These are phyloP conservation scores for Dioctria rufipes DNA, from an alignment of 2,888 invertebrate genomes.

Conservation along the genomic window DNA sequence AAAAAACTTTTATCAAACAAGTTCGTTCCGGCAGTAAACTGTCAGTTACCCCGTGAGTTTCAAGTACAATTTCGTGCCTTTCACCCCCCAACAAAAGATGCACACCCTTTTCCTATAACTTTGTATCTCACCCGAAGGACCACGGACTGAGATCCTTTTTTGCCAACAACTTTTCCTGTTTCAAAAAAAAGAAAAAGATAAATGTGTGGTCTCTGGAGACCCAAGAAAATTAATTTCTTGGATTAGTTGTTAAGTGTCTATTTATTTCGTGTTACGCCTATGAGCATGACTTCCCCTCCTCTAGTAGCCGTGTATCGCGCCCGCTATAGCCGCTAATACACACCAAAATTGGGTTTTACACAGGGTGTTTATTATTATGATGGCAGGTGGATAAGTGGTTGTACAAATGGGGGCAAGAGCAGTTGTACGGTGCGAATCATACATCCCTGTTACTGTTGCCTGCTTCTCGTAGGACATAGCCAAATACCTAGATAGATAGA, in stretches of 20 bases:
- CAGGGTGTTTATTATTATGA: constrained; percentile 39
- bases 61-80: not conserved
- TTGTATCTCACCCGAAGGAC: not conserved
- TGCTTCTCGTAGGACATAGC: not conserved
- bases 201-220: constrained; percentile 59
- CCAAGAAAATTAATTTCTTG: constrained; percentile 60
- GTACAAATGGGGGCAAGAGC: constrained; percentile 9
- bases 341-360: constrained; percentile 39
- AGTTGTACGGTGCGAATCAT: constrained; percentile 21
- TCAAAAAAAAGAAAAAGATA: constrained; percentile 47
- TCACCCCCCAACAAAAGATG: not conserved
- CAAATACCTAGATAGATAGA: too few species aligned
- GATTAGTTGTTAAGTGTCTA: constrained; percentile 60
- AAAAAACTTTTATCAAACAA: not conserved
- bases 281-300: constrained; percentile 39
- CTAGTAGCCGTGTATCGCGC: not conserved
- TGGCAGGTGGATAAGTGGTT: constrained; percentile 59
- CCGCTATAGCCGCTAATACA: not conserved
- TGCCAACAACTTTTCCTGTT: constrained; percentile 32
- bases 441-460: too few species aligned
- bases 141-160: not conserved
- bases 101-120: not conserved
- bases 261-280: constrained; percentile 58
- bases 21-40: constrained; percentile 4
- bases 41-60: constrained; percentile 1